A percentile compares a stretch with the other conserved stretches of the same genome.
phyloP scores from a whole-genome alignment of 2,113 vertebrate species.

The Ctenodactylus gundi region DNA sequence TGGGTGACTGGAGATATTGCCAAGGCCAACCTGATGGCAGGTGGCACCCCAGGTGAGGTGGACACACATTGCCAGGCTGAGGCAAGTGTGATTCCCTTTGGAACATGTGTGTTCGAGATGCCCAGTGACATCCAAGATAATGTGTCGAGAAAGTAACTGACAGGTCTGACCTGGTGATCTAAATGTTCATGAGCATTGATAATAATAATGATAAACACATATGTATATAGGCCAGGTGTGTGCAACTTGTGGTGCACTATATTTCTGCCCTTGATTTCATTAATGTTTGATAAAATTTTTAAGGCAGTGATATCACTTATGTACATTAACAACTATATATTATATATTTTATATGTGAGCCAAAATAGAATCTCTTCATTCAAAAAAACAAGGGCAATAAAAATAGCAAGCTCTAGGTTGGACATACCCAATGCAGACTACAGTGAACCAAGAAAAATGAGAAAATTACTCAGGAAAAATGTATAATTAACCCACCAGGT shows the following conservation, averaged over 20 bases:
- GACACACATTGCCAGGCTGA: too few relatives aligned
- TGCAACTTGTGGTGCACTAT: too few relatives aligned
- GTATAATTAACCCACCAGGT: not conserved
- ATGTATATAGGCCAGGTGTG: not conserved
- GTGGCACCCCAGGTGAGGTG: too few relatives aligned
- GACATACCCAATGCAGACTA: too few relatives aligned
- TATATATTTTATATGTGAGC: too few relatives aligned
- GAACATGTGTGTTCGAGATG: not conserved
- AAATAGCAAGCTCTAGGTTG: too few relatives aligned
- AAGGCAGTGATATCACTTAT: too few relatives aligned
- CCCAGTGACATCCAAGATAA: not conserved
- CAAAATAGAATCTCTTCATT: too few relatives aligned
- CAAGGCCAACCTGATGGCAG: not conserved
- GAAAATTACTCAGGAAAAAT: not conserved
- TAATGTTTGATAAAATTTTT: too few relatives aligned
- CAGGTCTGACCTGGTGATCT: not conserved
- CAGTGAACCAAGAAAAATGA: not conserved
- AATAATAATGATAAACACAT: not conserved
- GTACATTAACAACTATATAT: too few relatives aligned
- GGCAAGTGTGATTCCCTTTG: not conserved
- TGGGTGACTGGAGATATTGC: not conserved
- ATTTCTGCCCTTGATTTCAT: too few relatives aligned
- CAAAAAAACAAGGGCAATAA: too few relatives aligned
- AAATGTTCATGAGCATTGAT: not conserved
- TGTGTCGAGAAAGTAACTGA: not conserved